These are phyloP conservation scores for Tachina grossa DNA, from an alignment of 2,888 invertebrate genomes.

Conservation along the genomic window DNA sequence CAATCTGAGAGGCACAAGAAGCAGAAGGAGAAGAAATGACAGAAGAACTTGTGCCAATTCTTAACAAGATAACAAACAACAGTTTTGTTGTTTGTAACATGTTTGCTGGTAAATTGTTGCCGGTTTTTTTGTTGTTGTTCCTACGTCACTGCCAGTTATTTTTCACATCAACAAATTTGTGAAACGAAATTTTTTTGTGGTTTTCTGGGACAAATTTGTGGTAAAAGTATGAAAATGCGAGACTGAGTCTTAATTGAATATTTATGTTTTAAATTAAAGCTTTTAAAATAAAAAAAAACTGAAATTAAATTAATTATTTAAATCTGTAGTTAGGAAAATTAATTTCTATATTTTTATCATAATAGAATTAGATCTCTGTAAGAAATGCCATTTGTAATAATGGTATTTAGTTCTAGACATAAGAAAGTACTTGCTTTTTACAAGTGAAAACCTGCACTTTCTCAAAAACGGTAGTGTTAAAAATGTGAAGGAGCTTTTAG, in stretches of 20 bases:
- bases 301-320: neutral
- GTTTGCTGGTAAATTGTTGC: constrained; percentile 35
- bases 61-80: constrained; percentile 43
- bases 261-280: constrained; percentile 25
- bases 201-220: constrained; percentile 56
- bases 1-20: neutral
- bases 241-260: constrained; percentile 38
- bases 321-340: neutral
- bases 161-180: constrained; percentile 33
- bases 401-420: too few species aligned
- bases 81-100: constrained; percentile 65
- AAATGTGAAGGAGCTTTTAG: too few species aligned
- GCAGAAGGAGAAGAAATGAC: constrained; percentile 37
- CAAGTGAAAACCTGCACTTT: too few species aligned
- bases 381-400: too few species aligned
- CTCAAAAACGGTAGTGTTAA: too few species aligned
- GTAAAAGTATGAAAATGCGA: constrained; percentile 26
- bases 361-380: too few species aligned
- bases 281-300: neutral
- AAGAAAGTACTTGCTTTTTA: too few species aligned
- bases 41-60: constrained; percentile 71
- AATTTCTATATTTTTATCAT: too few species aligned
- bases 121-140: constrained; percentile 11
- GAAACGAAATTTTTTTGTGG: constrained; percentile 36
- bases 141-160: constrained; percentile 10